Base-by-base conservation (phyloP, 2,113 vertebrate species). In the Sander lucioperca region DNA sequence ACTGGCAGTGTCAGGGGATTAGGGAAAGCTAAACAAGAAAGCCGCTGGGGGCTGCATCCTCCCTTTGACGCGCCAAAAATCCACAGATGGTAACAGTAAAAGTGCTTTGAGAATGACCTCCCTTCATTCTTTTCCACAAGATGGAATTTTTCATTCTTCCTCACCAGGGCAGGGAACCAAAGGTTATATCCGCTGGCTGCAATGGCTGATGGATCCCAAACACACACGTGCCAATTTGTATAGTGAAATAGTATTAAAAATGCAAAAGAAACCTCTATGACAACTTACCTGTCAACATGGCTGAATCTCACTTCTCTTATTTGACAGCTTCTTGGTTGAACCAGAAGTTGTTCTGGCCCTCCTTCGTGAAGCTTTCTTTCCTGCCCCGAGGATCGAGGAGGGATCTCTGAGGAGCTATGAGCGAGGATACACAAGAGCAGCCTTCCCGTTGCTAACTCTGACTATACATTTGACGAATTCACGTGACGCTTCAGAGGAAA, bases 71-170 rank as follows among this genome's bases (percentile, higher is more conserved):
- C 25, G 59, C 58, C 67, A 89, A 68, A 80, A 77, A 80, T 85
- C 72, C 81, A 87, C 91, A 89, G 39, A 92, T 87, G 81, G 85
- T 81, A 83, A 88, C 82, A 58, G 77, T 86, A 86, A 89, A 84
- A 79, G 71, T 77, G 57, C 27, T 79, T 73, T 36, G 33, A 62
- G 39, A 80, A 75, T 39, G 14, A 71, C 11, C 54, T 36, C 58
- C 74, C 45, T 33, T 80, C 77, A 72, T 80, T 81, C 36, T 48
- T 79, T 85, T 72, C 21, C 67, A 86, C 21, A 0, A 58, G 23
- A 76, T 59, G 63, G 75, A 59, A 81, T 80, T 79, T 71, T 77
- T 74, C 27, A 48, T 21, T 70, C 58, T 69, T 80, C 14, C n/a
- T 76, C 19, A 48, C 18, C 66, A 23, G 16, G 15, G 11, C 47